phyloP scores from a whole-genome alignment of 2,888 invertebrate species.

The Dynastes tityus region DNA sequence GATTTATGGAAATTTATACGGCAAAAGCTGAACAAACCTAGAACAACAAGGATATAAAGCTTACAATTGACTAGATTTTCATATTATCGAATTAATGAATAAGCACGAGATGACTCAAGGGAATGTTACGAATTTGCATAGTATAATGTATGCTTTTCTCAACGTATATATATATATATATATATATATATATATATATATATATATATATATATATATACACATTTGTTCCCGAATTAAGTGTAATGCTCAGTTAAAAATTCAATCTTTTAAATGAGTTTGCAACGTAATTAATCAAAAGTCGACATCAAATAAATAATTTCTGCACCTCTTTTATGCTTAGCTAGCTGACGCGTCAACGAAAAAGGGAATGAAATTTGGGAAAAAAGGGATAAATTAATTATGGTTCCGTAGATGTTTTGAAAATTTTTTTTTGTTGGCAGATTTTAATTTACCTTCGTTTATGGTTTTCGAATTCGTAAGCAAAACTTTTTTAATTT shows the following conservation, averaged over 20 bases:
- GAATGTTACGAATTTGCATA: slow-evolving; percentile 8
- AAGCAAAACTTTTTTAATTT: too few species aligned
- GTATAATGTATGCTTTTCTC: background rate
- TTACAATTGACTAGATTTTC: slow-evolving; percentile 21
- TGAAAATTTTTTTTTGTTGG: background rate
- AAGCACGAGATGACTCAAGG: background rate
- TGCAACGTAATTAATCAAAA: background rate
- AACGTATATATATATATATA: too few species aligned
- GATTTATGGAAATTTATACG: background rate
- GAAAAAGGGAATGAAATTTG: background rate
- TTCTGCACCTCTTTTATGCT: slow-evolving; percentile 5
- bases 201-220: background rate
- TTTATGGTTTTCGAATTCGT: too few species aligned
- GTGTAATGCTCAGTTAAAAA: background rate
- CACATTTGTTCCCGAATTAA: background rate
- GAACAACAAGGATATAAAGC: slow-evolving; percentile 1
- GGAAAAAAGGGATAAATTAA: background rate
- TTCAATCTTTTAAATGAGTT: background rate
- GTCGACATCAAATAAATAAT: slow-evolving; percentile 2
- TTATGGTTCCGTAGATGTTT: background rate
- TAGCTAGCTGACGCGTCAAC: background rate
- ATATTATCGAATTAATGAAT: slow-evolving; percentile 24
- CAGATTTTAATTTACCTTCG: background rate
- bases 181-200: background rate
- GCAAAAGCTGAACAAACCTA: background rate